Evolutionary conservation across 2,113 vertebrate genomes (phyloP).

Genomic region (Alligator mississippiensis): DNA sequence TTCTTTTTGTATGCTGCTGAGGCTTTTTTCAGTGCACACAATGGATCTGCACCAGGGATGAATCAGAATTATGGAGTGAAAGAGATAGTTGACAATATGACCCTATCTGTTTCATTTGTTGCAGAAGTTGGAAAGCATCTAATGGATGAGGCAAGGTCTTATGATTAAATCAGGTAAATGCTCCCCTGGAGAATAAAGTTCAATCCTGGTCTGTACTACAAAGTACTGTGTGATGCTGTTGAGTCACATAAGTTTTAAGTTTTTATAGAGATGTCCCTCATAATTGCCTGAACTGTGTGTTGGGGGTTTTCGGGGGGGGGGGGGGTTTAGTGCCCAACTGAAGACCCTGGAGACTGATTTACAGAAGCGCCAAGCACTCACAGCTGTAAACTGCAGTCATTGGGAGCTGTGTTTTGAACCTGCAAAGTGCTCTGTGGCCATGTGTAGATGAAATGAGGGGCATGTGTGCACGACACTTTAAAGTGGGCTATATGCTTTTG

Average conservation of each 20-base stretch:
- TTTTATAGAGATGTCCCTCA: background rate
- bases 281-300: background rate
- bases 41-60: background rate
- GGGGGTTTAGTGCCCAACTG: background rate
- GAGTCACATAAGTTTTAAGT: background rate
- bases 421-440: background rate
- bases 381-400: background rate
- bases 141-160: background rate
- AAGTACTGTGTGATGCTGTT: background rate
- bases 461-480: no score
- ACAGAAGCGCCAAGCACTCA: background rate
- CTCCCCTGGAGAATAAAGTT: background rate
- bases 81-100: background rate
- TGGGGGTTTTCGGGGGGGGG: rapidly evolving
- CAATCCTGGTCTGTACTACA: background rate
- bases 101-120: background rate
- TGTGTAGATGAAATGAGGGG: no score
- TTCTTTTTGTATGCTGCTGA: background rate
- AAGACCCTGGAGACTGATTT: background rate
- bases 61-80: background rate
- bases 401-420: background rate
- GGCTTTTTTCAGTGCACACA: background rate
- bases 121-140: background rate
- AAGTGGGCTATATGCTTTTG: no score
- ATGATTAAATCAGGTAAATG: background rate